Evolutionary conservation across 2,797 vertebrate species (phyloP), one percentile per base, ranked within the genome.

Genomic region (Semaprochilodus insignis): DNA sequence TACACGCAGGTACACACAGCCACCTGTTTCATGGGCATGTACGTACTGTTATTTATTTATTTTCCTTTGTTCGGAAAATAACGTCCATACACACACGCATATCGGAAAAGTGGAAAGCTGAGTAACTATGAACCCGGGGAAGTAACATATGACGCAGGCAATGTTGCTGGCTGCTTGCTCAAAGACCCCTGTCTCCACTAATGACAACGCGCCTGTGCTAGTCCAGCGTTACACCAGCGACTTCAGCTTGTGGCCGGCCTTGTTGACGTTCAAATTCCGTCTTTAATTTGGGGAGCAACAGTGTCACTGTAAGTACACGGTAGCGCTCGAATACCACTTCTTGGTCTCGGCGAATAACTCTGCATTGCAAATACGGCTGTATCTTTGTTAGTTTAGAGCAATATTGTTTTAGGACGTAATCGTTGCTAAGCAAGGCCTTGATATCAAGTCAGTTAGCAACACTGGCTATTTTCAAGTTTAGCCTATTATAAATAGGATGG

Each of bases 221-320:
- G 66, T 40, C 70, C 16, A 48, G 60, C 62, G 78, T 57, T 19
- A 6, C 19, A 60, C 51, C n/a, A 6, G 25, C 40, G 40, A 36
- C n/a, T 63, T 74, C 34, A 71, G 52, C 78, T 82, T 89, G 81
- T 75, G 55, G 85, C 51, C 59, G 90, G 88, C 88, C 86, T 79
- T 78, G 82, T 85, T 90, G 79, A 84, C 86, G 86, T 82, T 87
- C 82, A 78, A 87, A 11, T 52, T 82, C 52, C 78, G 44, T 81
- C 78, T 85, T 86, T 87, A 83, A 82, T 77, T 74, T 78, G 4
- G 73, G 74, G 34, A 81, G 7, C 16, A 7, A 82, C 77, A 36
- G 73, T 44, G 70, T 85, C 63, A 90, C 85, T 87, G 93, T 94
- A 87, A 44, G 90, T 87, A 25, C 13, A 0, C 17, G 11, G 13